Base-by-base conservation (phyloP, 2,888 invertebrate genomes). In the Polyploca ridens region DNA sequence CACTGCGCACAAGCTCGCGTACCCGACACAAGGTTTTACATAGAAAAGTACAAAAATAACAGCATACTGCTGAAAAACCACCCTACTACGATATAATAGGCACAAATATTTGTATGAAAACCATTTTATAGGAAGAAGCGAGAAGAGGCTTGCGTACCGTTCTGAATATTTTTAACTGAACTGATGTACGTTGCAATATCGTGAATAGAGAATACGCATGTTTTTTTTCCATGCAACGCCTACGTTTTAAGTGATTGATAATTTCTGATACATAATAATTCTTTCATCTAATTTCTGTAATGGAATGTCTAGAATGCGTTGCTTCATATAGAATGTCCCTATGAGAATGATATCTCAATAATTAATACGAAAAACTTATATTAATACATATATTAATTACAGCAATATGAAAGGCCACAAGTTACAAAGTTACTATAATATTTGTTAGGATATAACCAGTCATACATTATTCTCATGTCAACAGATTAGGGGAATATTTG, bases 401-500 rank as follows among this genome's bases (percentile, higher is more conserved):
- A 44, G 69, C 64, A 59, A 65, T 63, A 68, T 66, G 54, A 68
- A 77, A 78, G 75, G 79, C 77, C 78, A 73, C 77, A 64, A 63
- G 71, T 79, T 77, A 62, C 76, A 60, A 63, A 59, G 62, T 60
- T 60, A 35, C 1, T 38, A 38, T 38, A 38, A 16, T 41, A 41
- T 54, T 54, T 54, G 33, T 33, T 35, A 33, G 7, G 33, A 33
- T 10, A 59, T 33, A 7, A 33, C 35, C 58, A 59, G 35, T 59
- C 33, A 33, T 35, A 59, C 58, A 27, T 49, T 16, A 49, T 16
- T 54, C 10, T n/a, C 7, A 54, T 19, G 54, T 54, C 54, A 49
- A 10, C 49, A 49, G 16, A 49, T 49, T 5, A 46, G 6, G 46
- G 11, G 11, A 46, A 46, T 41, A 41, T 41, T 16, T 19, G 16